Percentiles rank a stretch among this genome's conserved stretches.
Conservation (phyloP, 2,797 vertebrate genomes). For the Ctenosaura bakeri region DNA sequence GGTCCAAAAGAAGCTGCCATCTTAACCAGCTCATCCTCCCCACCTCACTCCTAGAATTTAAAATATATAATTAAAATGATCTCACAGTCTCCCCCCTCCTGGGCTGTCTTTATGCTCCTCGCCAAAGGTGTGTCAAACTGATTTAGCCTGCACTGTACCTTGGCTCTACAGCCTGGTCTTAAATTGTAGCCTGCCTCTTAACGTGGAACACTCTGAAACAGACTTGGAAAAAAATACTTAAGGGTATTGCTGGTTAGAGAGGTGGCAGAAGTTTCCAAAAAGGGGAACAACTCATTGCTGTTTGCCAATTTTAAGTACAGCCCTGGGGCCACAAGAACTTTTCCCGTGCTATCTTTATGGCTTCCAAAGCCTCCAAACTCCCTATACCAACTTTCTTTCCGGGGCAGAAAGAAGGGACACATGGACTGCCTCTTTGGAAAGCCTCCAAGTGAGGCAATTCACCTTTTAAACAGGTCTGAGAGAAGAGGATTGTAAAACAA, state of each 20-base stretch:
- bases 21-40: conserved; percentile 21
- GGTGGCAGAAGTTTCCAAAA: not conserved
- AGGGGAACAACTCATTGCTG: not conserved
- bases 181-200: conserved; percentile 36
- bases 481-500: too few species aligned
- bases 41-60: conserved; percentile 2
- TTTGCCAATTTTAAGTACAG: not conserved
- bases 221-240: conserved; percentile 29
- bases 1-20: conserved; percentile 36
- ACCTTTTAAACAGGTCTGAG: too few species aligned
- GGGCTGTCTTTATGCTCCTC: conserved; percentile 24
- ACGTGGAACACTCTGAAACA: not conserved
- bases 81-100: conserved; percentile 46
- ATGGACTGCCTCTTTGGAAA: too few species aligned
- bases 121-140: conserved; percentile 62
- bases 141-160: conserved; percentile 57
- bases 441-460: too few species aligned
- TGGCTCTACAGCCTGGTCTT: conserved; percentile 57
- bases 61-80: conserved; percentile 70
- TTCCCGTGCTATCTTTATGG: too few species aligned
- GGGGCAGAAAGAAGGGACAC: too few species aligned
- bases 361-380: too few species aligned
- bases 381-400: too few species aligned
- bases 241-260: not conserved
- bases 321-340: too few species aligned